Base-by-base conservation (phyloP, 2,113 vertebrate species). In the Amblyornis subalaris region DNA sequence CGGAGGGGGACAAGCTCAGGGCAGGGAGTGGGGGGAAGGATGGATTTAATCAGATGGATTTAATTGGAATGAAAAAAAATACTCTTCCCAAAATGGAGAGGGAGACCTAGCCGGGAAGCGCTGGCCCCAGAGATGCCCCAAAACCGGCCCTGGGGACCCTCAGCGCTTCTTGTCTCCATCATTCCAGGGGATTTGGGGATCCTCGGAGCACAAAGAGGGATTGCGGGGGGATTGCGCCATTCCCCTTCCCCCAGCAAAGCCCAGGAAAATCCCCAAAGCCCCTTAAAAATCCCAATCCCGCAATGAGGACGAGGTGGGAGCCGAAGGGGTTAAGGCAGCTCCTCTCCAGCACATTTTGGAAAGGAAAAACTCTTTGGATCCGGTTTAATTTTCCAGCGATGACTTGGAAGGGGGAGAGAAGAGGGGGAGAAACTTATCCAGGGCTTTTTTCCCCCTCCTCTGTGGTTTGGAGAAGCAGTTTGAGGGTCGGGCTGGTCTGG, bases 351-450 rank as follows among this genome's bases (percentile, higher is more conserved):
- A 71, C 93, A 84, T 85, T 92, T 95, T 81, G 93, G 89, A 94
- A 84, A 92, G 93, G 91, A 94, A 95, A 94, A 94, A 95, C 91
- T 92, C 89, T 90, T 95, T 89, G 66, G 84, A 92, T 92, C 85
- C 79, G 88, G 82, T 94, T 95, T 90, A 89, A 94, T 86, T 94
- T 96, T 93, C 91, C 95, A 96, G 69, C 61, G 73, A 85, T 83
- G 92, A 82, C 83, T 90, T 75, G 88, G 73, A 95, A 62, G 81
- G 85, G 88, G 91, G 73, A 69, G 72, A 80, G 84, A 40, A 85
- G 47, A 80, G 85, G 95, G 88, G 84, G 87, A 77, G n/a, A 53
- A 74, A 78, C 2, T 31, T 72, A 88, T 40, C 81, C 87, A 88
- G 25, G 75, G 44, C 25, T 66, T 60, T 51, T 64, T 61, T 14